A percentile compares a stretch with the other conserved stretches of the same genome.
phyloP scores from a whole-genome alignment of 2,888 invertebrate species.

The Trachelus iudaicus region DNA sequence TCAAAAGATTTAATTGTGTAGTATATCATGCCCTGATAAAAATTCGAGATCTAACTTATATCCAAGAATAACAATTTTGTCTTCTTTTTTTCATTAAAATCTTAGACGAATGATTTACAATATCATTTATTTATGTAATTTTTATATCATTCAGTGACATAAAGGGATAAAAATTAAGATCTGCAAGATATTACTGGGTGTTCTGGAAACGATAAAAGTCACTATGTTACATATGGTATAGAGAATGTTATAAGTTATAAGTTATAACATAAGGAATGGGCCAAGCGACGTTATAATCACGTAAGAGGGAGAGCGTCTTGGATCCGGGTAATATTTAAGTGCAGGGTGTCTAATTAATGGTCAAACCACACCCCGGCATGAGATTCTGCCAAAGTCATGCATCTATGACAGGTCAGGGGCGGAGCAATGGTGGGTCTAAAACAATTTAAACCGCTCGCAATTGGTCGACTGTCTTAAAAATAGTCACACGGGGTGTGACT shows the following conservation, averaged over 20 bases:
- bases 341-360: conserved; percentile 38
- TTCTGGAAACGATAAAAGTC: background rate
- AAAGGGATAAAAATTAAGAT: background rate
- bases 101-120: background rate
- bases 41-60: background rate
- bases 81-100: background rate
- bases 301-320: background rate
- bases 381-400: conserved; percentile 41
- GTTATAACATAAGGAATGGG: background rate
- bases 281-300: background rate
- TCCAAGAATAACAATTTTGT: background rate
- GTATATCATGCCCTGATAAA: background rate
- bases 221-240: background rate
- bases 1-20: background rate
- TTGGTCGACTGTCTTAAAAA: conserved; percentile 57
- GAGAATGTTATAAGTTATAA: background rate
- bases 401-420: conserved; percentile 49
- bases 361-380: conserved; percentile 52
- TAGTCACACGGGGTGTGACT: conserved; percentile 58
- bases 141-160: background rate
- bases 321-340: background rate
- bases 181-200: background rate
- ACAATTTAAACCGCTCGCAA: conserved; percentile 44
- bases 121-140: background rate
- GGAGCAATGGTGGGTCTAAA: conserved; percentile 44